Percentiles rank a stretch among this genome's conserved stretches.
Evolutionary conservation across 2,888 invertebrate species (phyloP).

Genomic region (Atrina japonica): DNA sequence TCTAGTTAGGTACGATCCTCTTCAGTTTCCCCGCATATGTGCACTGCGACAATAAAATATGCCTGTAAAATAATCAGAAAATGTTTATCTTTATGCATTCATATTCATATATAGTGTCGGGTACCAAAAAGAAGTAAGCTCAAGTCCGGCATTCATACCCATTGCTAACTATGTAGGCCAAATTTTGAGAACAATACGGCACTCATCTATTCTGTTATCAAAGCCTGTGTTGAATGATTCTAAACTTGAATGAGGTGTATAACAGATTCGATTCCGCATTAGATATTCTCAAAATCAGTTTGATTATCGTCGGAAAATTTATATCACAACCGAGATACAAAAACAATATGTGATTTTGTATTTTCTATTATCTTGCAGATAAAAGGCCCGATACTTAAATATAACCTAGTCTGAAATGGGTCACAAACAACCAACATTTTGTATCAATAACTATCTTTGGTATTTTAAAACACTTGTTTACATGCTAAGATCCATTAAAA

Average conservation of each 20-base stretch:
- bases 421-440: neutral
- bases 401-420: neutral
- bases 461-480: slow-evolving; percentile 25
- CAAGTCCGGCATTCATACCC: neutral
- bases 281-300: neutral
- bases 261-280: neutral
- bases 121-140: neutral
- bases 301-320: neutral
- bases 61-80: neutral
- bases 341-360: neutral
- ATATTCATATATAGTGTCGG: neutral
- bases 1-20: too few species aligned
- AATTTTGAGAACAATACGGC: slow-evolving; percentile 1
- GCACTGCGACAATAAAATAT: neutral
- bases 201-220: neutral
- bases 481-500: slow-evolving; percentile 22
- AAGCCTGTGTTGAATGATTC: neutral
- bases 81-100: neutral
- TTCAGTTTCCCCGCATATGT: neutral
- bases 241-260: neutral
- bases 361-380: too few species aligned
- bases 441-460: slow-evolving; percentile 5
- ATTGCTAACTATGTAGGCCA: neutral
- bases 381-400: too few species aligned
- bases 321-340: neutral